Percentiles rank a stretch among this genome's conserved stretches.
Evolutionary conservation across 2,113 vertebrate species (phyloP).

Genomic region (Eulacestoma nigropectus): DNA sequence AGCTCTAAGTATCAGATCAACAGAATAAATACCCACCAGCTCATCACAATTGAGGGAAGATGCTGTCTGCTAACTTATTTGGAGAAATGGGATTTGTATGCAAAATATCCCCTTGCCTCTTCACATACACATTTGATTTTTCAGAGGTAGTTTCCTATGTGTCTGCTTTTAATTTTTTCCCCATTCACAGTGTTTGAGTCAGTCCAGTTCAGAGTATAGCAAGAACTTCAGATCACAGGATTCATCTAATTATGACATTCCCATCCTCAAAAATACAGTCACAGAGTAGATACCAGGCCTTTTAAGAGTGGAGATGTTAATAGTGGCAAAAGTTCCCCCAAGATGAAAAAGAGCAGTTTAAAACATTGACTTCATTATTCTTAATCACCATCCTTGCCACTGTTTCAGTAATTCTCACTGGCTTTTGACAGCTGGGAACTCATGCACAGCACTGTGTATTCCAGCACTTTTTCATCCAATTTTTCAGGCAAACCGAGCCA

Average conservation of each 20-base stretch:
- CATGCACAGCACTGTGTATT: not conserved
- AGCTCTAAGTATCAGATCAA: not conserved
- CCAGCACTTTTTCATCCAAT: not conserved
- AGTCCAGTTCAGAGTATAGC: not conserved
- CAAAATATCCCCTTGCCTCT: not conserved
- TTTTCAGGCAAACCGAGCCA: not conserved
- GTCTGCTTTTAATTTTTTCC: not conserved
- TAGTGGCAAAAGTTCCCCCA: not conserved
- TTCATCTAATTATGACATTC: not conserved
- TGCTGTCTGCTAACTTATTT: not conserved
- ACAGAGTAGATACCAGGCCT: not conserved
- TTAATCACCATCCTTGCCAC: not conserved
- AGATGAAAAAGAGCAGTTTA: not conserved
- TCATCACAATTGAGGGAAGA: not conserved
- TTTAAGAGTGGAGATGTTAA: not conserved
- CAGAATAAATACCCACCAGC: not conserved
- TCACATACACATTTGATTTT: not conserved
- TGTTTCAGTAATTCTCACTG: not conserved
- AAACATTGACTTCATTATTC: not conserved
- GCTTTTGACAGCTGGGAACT: not conserved
- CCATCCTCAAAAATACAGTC: not conserved
- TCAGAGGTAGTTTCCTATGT: not conserved
- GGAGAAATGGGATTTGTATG: not conserved
- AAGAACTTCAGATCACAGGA: not conserved
- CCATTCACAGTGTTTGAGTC: not conserved